Evolutionary conservation across 2,888 invertebrate genomes (phyloP).

Genomic region (Liopterus haemorrhoidalis): DNA sequence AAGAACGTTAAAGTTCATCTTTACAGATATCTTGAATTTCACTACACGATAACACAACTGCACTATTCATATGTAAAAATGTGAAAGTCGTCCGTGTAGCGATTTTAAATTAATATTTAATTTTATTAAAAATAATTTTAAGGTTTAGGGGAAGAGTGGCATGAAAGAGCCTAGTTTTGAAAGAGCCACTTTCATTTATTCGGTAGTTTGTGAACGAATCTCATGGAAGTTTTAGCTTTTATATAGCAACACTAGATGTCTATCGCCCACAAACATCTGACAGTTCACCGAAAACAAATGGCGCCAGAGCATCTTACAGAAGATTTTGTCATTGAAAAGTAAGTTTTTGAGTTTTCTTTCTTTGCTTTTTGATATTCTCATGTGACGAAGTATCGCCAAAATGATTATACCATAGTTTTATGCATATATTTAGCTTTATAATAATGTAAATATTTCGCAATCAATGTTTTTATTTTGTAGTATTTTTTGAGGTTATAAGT

Average conservation of each 20-base stretch:
- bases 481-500: conserved; percentile 15
- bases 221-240: conserved; percentile 20
- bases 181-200: conserved; percentile 25
- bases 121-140: too few species aligned
- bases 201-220: conserved; percentile 23
- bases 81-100: too few species aligned
- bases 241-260: conserved; percentile 25
- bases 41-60: too few species aligned
- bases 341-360: conserved; percentile 23
- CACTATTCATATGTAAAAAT: too few species aligned
- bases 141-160: conserved; percentile 12
- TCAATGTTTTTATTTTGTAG: conserved; percentile 12
- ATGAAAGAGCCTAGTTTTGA: conserved; percentile 21
- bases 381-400: conserved; percentile 18
- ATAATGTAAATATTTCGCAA: conserved; percentile 7
- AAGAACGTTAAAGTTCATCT: too few species aligned
- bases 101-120: too few species aligned
- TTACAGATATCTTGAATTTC: too few species aligned
- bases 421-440: conserved; percentile 14
- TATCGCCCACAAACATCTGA: conserved; percentile 15
- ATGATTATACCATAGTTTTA: conserved; percentile 12
- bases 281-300: neutral
- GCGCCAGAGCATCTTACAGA: conserved; percentile 8
- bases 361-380: conserved; percentile 22
- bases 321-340: conserved; percentile 22